phyloP scores from a whole-genome alignment of 1,140 invertebrate species.

The Amphibalanus amphitrite region DNA sequence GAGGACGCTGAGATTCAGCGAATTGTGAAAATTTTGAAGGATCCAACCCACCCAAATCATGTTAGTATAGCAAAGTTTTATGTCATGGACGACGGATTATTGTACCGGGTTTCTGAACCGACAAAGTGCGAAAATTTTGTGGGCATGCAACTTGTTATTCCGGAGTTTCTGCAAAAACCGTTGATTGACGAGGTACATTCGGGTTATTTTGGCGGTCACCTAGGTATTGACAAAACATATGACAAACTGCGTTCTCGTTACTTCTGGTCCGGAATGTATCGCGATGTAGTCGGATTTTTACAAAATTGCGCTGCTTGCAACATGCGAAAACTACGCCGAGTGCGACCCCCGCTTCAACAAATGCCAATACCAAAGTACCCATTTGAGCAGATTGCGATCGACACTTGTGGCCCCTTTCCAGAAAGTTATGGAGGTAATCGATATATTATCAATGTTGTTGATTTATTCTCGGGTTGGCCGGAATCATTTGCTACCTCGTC shows the following conservation, averaged over 20 bases:
- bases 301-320: neutral
- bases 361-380: neutral
- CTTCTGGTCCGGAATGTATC: neutral
- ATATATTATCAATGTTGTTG: neutral
- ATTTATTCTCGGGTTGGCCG: neutral
- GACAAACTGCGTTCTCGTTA: neutral
- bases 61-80: neutral
- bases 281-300: neutral
- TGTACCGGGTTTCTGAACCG: neutral
- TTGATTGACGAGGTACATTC: neutral
- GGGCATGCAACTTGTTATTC: neutral
- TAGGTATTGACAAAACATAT: neutral
- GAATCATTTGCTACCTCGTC: neutral
- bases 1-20: neutral
- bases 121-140: neutral
- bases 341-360: neutral
- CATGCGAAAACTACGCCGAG: neutral
- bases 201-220: neutral
- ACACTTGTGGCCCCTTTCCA: neutral
- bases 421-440: neutral
- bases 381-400: neutral
- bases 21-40: neutral
- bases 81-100: neutral
- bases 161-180: neutral
- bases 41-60: neutral